phyloP scores from a whole-genome alignment of 2,113 vertebrate genomes.

The Meles meles region DNA sequence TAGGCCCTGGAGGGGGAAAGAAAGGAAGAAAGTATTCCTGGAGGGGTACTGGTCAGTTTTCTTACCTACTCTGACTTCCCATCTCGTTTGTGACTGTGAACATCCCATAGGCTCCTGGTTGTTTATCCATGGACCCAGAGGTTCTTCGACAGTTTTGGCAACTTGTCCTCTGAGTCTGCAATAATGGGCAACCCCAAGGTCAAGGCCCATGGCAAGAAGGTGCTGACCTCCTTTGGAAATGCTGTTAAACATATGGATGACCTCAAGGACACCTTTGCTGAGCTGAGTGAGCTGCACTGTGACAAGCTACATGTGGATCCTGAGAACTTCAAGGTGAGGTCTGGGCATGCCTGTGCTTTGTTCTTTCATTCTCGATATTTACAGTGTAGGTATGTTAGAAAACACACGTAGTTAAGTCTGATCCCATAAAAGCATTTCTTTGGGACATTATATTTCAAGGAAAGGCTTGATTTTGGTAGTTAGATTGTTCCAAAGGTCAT shows the following conservation, averaged over 20 bases:
- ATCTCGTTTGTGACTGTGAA: neutral
- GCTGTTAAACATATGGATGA: slow-evolving; percentile 86
- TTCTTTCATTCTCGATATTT: neutral
- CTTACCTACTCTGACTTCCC: neutral
- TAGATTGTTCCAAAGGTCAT: neutral
- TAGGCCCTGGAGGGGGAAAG: neutral
- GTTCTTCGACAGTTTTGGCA: slow-evolving; percentile 81
- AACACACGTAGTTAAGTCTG: neutral
- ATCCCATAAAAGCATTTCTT: neutral
- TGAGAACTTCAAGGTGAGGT: slow-evolving; percentile 80
- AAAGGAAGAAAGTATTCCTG: neutral
- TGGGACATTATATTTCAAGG: neutral
- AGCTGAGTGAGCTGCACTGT: slow-evolving; percentile 87
- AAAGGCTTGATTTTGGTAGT: neutral
- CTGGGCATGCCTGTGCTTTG: neutral
- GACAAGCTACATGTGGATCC: slow-evolving; percentile 90
- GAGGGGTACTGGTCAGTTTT: neutral
- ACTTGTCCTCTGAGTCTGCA: slow-evolving; percentile 81
- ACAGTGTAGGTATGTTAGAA: rapidly evolving
- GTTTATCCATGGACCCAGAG: slow-evolving; percentile 88
- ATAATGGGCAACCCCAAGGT: slow-evolving; percentile 80
- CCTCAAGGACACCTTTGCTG: slow-evolving; percentile 83
- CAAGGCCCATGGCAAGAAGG: slow-evolving; percentile 81
- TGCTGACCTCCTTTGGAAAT: slow-evolving; percentile 84
- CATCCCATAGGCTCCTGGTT: slow-evolving; percentile 76